Conservation (phyloP, 2,113 vertebrate genomes). For the mouse (Mus musculus) region GRCm39 chr2:139552001-139552500, state of each 20-base stretch:
- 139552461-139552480: not conserved
- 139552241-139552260: not conserved
- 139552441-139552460: not conserved
- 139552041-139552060: not conserved
- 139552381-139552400: not conserved
- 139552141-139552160: not conserved
- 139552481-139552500: not conserved
- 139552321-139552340: not conserved
- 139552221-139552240: not conserved
- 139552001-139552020: not conserved
- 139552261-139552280: not conserved
- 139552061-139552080: not conserved
- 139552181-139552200: not conserved
- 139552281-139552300: accelerated
- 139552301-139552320: not conserved
- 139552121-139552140: not conserved
- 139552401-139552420: not conserved
- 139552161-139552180: not conserved
- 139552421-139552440: not conserved
- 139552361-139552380: not conserved
- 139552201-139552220: not conserved
- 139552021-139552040: slow-evolving; percentile 4
- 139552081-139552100: not conserved
- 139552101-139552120: not conserved
- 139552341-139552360: not conserved